Percentiles rank a stretch among this genome's conserved stretches.
Evolutionary conservation across 1,140 invertebrate genomes (phyloP).

Genomic region (Platyscapa corneri): DNA sequence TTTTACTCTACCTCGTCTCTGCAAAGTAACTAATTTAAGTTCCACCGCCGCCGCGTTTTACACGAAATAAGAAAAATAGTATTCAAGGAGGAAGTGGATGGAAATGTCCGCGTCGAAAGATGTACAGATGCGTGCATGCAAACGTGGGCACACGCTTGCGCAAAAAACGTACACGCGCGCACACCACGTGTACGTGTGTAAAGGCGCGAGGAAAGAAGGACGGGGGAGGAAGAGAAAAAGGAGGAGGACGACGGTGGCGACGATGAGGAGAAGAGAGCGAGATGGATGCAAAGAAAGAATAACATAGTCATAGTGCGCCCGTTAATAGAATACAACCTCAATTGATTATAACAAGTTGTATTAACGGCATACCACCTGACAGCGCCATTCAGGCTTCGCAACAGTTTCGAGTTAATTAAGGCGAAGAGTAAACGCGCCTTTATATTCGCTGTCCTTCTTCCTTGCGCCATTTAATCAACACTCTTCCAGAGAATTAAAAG

Average conservation of each 20-base stretch:
- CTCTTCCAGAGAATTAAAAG: slow-evolving; percentile 57
- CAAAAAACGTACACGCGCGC: not conserved
- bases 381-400: slow-evolving; percentile 54
- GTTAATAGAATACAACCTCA: slow-evolving; percentile 52
- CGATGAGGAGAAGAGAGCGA: not conserved
- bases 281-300: not conserved
- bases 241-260: no score
- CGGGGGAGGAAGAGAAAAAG: no score
- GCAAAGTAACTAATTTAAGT: slow-evolving; percentile 42
- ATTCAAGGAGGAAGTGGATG: not conserved
- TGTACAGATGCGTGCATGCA: not conserved
- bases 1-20: not conserved
- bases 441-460: slow-evolving; percentile 33
- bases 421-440: slow-evolving; percentile 49
- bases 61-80: slow-evolving; percentile 18
- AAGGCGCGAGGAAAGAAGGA: not conserved
- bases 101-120: slow-evolving; percentile 11
- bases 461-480: slow-evolving; percentile 60
- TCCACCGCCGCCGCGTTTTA: slow-evolving; percentile 9
- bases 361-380: slow-evolving; percentile 56
- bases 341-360: slow-evolving; percentile 58
- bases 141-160: no score
- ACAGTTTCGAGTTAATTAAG: slow-evolving; percentile 62
- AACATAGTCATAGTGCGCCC: slow-evolving; percentile 20
- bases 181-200: not conserved